These are phyloP conservation scores for Festucalex cinctus DNA, from an alignment of 2,113 vertebrate genomes.

Conservation along the genomic window DNA sequence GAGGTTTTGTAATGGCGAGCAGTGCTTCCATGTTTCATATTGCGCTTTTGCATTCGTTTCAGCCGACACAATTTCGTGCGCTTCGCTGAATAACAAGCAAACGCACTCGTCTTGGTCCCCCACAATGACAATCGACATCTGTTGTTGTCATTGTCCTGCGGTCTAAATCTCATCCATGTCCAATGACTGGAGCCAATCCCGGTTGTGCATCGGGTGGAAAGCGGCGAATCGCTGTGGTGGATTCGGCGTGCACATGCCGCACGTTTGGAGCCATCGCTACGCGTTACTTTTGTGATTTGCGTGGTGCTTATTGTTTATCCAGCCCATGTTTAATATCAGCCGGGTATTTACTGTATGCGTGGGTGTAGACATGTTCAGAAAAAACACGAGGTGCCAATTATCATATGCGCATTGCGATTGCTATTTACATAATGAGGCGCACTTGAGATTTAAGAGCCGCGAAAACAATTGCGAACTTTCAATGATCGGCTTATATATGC, in stretches of 20 bases:
- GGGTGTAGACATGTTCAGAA: constrained; percentile 3
- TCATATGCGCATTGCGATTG: constrained; percentile 6
- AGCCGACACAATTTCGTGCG: neutral
- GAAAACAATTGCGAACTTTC: neutral
- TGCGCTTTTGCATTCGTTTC: neutral
- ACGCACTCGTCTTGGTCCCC: constrained; percentile 13
- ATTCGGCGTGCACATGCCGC: constrained; percentile 1
- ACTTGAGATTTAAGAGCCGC: constrained; percentile 11
- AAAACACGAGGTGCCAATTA: constrained; percentile 8
- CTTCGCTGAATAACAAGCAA: constrained; percentile 7
- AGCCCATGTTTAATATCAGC: constrained; percentile 10
- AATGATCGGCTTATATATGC: neutral
- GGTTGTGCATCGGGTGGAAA: constrained; percentile 24
- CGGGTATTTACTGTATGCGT: neutral
- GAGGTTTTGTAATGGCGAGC: neutral
- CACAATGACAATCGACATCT: constrained; percentile 41
- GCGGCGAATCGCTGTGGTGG: constrained; percentile 20
- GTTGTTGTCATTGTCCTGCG: constrained; percentile 47
- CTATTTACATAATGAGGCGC: constrained; percentile 30
- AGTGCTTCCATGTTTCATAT: neutral
- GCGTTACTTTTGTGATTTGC: constrained; percentile 23
- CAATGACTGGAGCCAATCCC: constrained; percentile 48
- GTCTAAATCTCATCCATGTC: constrained; percentile 35
- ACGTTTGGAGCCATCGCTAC: constrained; percentile 15
- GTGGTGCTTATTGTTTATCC: constrained; percentile 3